Evolutionary conservation across 2,113 vertebrate species (phyloP).

Genomic region (Penelope pileata): DNA sequence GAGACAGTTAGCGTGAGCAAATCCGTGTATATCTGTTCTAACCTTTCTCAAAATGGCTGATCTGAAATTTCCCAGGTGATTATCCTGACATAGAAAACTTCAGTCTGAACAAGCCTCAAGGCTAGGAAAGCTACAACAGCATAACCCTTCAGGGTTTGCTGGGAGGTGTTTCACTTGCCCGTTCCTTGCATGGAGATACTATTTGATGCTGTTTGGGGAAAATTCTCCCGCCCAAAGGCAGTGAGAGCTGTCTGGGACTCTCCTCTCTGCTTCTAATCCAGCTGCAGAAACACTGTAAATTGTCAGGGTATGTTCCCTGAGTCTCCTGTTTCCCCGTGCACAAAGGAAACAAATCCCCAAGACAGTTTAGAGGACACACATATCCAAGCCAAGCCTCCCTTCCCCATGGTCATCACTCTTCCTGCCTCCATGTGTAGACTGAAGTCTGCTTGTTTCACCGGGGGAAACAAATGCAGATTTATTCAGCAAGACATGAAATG

Average conservation of each 20-base stretch:
- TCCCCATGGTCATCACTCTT: background rate
- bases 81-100: background rate
- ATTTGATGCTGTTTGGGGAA: background rate
- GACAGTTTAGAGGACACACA: rapidly evolving
- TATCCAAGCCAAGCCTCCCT: background rate
- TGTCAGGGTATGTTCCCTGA: background rate
- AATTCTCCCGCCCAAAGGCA: background rate
- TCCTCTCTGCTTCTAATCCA: background rate
- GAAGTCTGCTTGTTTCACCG: background rate
- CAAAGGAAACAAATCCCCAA: background rate
- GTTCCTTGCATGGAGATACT: background rate
- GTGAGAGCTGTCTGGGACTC: background rate
- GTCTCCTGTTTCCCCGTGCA: background rate
- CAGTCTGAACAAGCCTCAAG: background rate
- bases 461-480: background rate
- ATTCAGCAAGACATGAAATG: background rate
- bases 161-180: background rate
- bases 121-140: background rate
- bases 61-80: background rate
- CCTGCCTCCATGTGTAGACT: background rate
- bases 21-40: background rate
- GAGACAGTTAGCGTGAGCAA: background rate
- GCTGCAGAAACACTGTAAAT: background rate
- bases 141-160: background rate
- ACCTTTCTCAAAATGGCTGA: background rate